Base-by-base conservation (phyloP, 2,797 vertebrate species). In the Amblyraja radiata region DNA sequence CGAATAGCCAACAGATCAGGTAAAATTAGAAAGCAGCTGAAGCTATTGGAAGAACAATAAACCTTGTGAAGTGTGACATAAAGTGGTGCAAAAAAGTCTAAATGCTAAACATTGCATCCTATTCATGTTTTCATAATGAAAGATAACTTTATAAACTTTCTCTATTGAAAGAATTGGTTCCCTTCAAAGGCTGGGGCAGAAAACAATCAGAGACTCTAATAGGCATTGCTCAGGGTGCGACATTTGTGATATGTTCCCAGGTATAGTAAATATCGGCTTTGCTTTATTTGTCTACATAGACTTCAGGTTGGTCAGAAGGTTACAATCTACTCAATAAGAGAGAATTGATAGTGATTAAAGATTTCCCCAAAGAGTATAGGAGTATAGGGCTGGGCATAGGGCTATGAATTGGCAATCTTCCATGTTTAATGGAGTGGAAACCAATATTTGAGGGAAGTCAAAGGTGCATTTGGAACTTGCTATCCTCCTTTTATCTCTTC, bases 11-110 rank as follows among this genome's bases (percentile, higher is more conserved):
- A 39, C 71, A 54, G 23, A 74, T 54, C 39, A 54, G 36, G 36
- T 92, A 92, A 92, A 92, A 92, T 92, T 74, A 92, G 71, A 92
- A 71, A n/a, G 18, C 65, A 90, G 88, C 65, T 36, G 65, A 28
- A 90, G 36, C 4, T 39, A 46, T 54, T 46, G 90, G 68, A 74
- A 92, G 90, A 74, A 92, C 71, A 76, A 74, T 92, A 92, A 92
- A 92, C 23, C 74, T 11, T 39, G 88, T 58, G 71, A 92, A 91
- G 90, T 92, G 39, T 74, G 71, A 74, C 39, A 76, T 28, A n/a
- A 76, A 92, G 90, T 25, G 11, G n/a, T 76, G 46, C 71, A 92
- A 58, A 7, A 61, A 61, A 11, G 6, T 92, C 71, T 58, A 46
- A 74, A 46, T 13, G 36, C 23, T 74, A 21, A 46, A 7, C 21